These are phyloP conservation scores for Ictalurus punctatus DNA, from an alignment of 2,113 vertebrate genomes.

Conservation along the genomic window DNA sequence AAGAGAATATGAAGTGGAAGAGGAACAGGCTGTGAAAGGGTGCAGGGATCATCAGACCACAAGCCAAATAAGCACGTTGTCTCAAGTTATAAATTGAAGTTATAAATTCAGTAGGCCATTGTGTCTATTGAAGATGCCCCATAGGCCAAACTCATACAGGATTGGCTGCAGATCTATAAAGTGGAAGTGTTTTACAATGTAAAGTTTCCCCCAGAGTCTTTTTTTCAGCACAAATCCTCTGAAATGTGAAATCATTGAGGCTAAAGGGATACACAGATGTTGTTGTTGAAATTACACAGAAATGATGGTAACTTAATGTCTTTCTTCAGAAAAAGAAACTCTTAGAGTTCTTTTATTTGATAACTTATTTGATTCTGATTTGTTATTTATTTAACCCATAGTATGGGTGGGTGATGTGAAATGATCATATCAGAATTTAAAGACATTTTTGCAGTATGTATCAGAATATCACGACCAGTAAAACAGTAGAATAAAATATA, in stretches of 20 bases:
- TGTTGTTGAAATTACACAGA: background rate
- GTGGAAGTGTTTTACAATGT: background rate
- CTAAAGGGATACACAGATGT: background rate
- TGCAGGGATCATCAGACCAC: constrained; percentile 22
- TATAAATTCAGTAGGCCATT: background rate
- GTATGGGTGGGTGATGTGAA: background rate
- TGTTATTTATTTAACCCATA: background rate
- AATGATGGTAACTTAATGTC: background rate
- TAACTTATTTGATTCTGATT: background rate
- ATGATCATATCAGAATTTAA: background rate
- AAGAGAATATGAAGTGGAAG: constrained; percentile 43
- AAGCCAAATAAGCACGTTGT: background rate
- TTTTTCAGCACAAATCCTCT: background rate
- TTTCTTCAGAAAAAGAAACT: background rate
- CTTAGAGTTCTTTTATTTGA: background rate
- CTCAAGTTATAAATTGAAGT: background rate
- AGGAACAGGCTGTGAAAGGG: constrained; percentile 36
- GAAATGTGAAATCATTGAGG: background rate
- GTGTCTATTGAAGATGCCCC: background rate
- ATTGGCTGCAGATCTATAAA: background rate
- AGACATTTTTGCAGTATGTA: background rate
- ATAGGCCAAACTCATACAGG: background rate
- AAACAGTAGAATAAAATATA: background rate
- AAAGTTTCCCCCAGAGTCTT: background rate
- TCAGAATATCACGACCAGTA: background rate